Evolutionary conservation across 2,888 invertebrate genomes (phyloP).

Genomic region (Notocelia uddmanniana): DNA sequence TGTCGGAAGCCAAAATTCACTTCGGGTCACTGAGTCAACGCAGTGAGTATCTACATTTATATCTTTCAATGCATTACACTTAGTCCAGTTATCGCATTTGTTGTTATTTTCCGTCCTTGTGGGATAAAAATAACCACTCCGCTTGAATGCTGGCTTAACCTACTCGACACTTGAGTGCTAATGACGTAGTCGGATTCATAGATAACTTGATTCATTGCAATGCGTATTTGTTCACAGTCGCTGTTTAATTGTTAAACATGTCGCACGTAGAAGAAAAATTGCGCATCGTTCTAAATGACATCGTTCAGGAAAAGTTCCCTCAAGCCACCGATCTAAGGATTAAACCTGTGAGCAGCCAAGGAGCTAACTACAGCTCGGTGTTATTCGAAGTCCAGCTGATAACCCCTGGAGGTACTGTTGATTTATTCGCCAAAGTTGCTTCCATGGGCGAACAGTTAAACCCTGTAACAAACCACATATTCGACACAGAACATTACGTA

Average conservation of each 20-base stretch:
- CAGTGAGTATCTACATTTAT: too few relatives aligned
- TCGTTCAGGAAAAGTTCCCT: background rate
- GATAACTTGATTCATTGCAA: background rate
- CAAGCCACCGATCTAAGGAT: background rate
- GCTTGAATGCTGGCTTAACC: background rate
- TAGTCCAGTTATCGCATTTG: background rate
- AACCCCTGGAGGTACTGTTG: background rate
- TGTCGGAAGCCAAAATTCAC: too few relatives aligned
- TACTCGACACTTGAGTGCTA: background rate
- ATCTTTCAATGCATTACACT: too few relatives aligned
- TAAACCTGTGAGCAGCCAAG: background rate
- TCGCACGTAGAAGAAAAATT: constrained; percentile 4
- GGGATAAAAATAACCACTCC: background rate
- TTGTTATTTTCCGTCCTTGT: background rate
- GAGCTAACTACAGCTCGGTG: background rate
- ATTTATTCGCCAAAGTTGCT: constrained; percentile 6
- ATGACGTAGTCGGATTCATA: background rate
- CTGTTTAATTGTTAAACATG: background rate
- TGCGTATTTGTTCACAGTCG: background rate
- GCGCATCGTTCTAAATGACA: background rate
- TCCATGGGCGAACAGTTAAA: background rate
- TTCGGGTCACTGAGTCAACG: too few relatives aligned
- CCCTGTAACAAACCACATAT: background rate
- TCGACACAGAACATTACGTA: background rate
- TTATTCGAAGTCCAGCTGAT: background rate